Evolutionary conservation across 2,113 vertebrate genomes (phyloP), one percentile per base, ranked within the genome.

Genomic region (Hiodon alosoides): DNA sequence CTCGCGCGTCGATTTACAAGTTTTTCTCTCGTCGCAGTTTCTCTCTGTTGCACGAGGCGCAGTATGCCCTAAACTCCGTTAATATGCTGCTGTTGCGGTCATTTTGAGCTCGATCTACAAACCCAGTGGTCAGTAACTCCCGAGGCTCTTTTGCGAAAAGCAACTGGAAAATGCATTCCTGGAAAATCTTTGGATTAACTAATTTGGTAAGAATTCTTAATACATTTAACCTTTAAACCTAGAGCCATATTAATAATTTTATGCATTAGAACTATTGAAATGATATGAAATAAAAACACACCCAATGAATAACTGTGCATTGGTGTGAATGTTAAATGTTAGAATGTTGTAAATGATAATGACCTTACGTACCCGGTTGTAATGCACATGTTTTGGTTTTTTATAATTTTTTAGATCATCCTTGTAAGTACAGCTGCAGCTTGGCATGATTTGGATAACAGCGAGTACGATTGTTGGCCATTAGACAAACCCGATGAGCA

Each of bases 371-470:
- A 64, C 57, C 52, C 31, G 55, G n/a, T 54, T 58, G 10, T 55
- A 7, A 0, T 3, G 14, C 6, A 3, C 8, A 67, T 16, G 60
- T 11, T 9, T 31, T 13, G 4, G 0, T 9, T 31, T n/a, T 8
- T 67, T 7, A 47, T 67, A 67, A 3, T 67, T 9, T 75, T 54
- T 75, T 59, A 10, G 6, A 14, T 14, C 3, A 11, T 4, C 73
- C 53, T 85, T 1, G 66, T 81, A 9, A n/a, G 11, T 51, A 10
- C 48, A 31, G 74, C 71, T 31, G 1, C 73, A 0, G 90, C 86
- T 0, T 95, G 94, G 94, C 93, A 94, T 50, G 91, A 94, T 83
- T 82, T 94, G 84, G 93, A 93, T 78, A 94, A 93, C 88, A 92
- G 88, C 13, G 93, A 95, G 76, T 94, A 92, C 73, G 92, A 94